These are phyloP conservation scores for Ruditapes philippinarum DNA, from an alignment of 1,140 invertebrate species.

Conservation along the genomic window DNA sequence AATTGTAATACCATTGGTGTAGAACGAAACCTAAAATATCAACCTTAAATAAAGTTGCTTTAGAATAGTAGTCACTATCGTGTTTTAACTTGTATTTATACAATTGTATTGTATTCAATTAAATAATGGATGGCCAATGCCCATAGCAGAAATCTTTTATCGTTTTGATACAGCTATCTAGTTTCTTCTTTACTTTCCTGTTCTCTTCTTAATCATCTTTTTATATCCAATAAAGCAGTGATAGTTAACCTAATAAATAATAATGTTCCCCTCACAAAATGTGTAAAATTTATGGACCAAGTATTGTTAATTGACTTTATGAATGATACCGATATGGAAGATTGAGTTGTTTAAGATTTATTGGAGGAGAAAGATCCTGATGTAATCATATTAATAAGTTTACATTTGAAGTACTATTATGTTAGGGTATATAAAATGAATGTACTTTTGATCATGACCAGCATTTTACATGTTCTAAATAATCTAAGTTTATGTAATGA, in stretches of 20 bases:
- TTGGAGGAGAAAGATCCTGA: neutral
- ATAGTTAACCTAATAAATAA: slow-evolving; percentile 6
- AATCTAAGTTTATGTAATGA: no score
- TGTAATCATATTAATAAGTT: no score
- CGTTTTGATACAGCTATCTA: neutral
- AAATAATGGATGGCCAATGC: neutral
- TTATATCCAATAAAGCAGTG: neutral
- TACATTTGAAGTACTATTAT: no score
- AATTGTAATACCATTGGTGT: no score
- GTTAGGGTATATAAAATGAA: no score
- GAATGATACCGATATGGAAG: slow-evolving; percentile 3
- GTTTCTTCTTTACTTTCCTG: neutral
- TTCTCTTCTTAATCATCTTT: neutral
- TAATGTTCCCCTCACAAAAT: neutral
- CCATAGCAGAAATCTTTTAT: neutral
- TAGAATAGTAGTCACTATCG: no score
- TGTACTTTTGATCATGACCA: no score
- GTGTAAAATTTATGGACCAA: slow-evolving; percentile 6
- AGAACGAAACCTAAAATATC: no score
- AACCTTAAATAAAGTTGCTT: no score
- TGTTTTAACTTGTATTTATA: no score
- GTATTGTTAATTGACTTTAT: slow-evolving; percentile 3
- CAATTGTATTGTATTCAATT: no score
- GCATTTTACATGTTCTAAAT: no score
- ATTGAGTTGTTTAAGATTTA: neutral